These are phyloP conservation scores for Crotalus viridis DNA, from an alignment of 2,113 vertebrate species.

Conservation along the genomic window DNA sequence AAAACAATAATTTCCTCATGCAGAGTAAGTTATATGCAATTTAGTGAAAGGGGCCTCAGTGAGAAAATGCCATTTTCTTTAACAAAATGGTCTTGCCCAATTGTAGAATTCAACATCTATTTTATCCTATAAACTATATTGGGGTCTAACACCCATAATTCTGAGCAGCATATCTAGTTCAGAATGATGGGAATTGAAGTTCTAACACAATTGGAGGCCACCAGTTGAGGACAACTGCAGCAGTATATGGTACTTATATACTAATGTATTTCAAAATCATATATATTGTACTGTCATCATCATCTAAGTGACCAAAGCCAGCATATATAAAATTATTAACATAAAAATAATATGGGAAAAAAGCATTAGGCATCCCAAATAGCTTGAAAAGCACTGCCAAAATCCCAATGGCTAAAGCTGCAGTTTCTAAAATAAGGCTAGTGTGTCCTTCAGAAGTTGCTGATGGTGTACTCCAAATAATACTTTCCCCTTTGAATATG, in stretches of 20 bases:
- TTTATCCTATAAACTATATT: too few relatives aligned
- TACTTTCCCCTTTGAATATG: too few relatives aligned
- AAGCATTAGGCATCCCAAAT: background rate
- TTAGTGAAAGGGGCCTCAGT: background rate
- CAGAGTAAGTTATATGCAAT: background rate
- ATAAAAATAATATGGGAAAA: background rate
- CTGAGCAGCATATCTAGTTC: too few relatives aligned
- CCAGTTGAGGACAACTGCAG: too few relatives aligned
- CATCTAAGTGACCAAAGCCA: background rate
- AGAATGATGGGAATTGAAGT: too few relatives aligned
- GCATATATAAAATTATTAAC: background rate
- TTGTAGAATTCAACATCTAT: too few relatives aligned
- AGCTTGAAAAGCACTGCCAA: background rate
- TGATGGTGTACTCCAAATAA: too few relatives aligned
- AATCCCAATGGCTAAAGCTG: background rate
- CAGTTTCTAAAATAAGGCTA: background rate
- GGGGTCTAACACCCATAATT: too few relatives aligned
- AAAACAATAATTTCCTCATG: background rate
- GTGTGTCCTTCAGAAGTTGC: background rate
- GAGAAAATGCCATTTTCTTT: background rate
- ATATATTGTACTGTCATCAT: background rate
- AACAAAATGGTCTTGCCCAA: too few relatives aligned
- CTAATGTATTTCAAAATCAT: background rate
- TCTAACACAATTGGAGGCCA: too few relatives aligned
- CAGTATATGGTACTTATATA: background rate